Conservation (phyloP, 1,140 invertebrate genomes). For the Euborellia annulipes region DNA sequence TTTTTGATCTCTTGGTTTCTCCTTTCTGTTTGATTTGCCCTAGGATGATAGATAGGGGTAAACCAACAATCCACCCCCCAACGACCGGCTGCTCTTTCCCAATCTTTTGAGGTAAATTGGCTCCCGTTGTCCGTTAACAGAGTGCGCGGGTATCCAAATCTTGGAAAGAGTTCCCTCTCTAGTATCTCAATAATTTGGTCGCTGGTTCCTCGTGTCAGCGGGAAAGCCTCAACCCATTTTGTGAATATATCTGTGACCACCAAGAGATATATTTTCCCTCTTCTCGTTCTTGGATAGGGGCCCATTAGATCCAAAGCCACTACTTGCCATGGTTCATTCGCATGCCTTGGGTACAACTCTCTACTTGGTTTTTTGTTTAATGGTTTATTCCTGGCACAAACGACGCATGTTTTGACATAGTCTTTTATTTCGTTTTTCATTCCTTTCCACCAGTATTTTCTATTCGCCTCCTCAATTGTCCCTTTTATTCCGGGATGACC, state of each 20-base stretch:
- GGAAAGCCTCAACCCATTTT: constrained; percentile 16
- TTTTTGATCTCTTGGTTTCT: constrained; percentile 19
- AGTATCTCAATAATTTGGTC: constrained; percentile 12
- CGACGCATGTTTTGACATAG: too few species aligned
- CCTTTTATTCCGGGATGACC: too few species aligned
- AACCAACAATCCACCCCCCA: constrained; percentile 9
- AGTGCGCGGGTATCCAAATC: constrained; percentile 15
- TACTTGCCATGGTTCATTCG: constrained; percentile 14
- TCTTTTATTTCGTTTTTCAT: too few species aligned
- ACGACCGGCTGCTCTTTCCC: constrained; percentile 2
- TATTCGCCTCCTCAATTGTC: too few species aligned
- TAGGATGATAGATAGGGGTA: constrained; percentile 19
- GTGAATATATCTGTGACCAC: constrained; percentile 17
- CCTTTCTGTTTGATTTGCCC: constrained; percentile 18
- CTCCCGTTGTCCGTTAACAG: constrained; percentile 19
- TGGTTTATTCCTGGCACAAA: too few species aligned
- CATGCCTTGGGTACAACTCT: too few species aligned
- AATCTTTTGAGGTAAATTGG: constrained; percentile 11
- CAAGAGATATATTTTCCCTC: constrained; percentile 11
- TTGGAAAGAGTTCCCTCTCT: constrained; percentile 16
- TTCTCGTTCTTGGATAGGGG: constrained; percentile 12
- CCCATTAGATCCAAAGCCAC: constrained; percentile 16
- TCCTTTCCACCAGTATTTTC: too few species aligned
- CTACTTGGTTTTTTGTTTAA: too few species aligned
- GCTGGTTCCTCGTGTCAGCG: too few species aligned